Evolutionary conservation across 2,888 invertebrate genomes (phyloP), one percentile per base, ranked within the genome.

Genomic region (Mystacides longicornis): DNA sequence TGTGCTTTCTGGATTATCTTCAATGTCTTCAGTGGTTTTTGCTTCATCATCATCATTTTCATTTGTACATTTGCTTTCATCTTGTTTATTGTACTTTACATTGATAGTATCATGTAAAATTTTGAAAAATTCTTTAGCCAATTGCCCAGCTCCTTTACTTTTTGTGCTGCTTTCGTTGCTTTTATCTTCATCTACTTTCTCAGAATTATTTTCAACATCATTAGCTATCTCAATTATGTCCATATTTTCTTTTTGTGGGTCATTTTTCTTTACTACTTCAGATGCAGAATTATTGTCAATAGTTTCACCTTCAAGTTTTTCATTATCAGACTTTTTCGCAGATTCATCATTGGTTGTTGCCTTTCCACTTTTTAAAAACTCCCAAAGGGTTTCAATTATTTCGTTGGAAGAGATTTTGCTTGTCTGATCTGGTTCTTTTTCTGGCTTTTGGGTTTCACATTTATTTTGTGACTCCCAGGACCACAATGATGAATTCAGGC

Each of bases 101-200:
- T 74, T 72, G 0, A 77, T 72, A 0, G 77, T 76, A 54, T 77
- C 77, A 60, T 77, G 77, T 2, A 77, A 68, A 0, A 77, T 76
- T 65, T 76, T 76, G 3, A 76, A 62, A 1, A 77, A 63, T 53
- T 77, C 77, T 60, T 73, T 68, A 4, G 77, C 76, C 18, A 77
- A 23, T 37, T 61, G 57, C 31, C 59, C 54, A n/a, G 52, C 56
- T 33, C 49, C 49, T 50, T 53, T 53, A 37, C 16, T 37, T 16
- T 37, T 37, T 3, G 16, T 16, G 16, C 16, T 37, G 7, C 14
- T 37, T 14, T 37, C 37, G 14, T 42, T 27, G 19, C 23, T 9
- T 18, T 43, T 23, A 19, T 33, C 33, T 23, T 20, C 19, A 23
- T 9, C n/a, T n/a, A n/a, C n/a, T n/a, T n/a, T n/a, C n/a, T 11